phyloP scores from a whole-genome alignment of 2,888 invertebrate genomes.

The Allolobophora icterica region DNA sequence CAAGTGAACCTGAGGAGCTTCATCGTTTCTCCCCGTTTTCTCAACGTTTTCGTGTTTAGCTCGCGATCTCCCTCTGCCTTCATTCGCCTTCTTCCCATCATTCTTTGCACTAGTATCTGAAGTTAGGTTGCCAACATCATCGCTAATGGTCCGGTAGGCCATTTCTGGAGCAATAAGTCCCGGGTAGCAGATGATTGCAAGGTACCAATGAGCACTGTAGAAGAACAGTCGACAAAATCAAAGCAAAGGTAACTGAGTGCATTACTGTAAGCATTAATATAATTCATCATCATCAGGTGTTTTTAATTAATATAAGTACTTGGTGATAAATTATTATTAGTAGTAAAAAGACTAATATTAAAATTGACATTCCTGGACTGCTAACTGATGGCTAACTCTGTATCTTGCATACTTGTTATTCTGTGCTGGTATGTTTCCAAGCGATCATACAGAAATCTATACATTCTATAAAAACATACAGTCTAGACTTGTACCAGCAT shows the following conservation, averaged over 20 bases:
- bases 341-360: neutral
- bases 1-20: neutral
- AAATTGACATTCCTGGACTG: neutral
- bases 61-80: neutral
- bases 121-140: neutral
- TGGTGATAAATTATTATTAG: neutral
- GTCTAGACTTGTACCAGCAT: neutral
- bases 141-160: neutral
- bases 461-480: neutral
- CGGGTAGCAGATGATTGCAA: conserved; percentile 94
- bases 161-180: conserved; percentile 65
- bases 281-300: no score
- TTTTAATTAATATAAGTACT: no score
- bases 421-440: neutral
- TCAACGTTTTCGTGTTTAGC: neutral
- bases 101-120: no score
- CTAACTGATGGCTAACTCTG: neutral
- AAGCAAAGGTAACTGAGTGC: neutral
- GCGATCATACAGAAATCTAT: neutral
- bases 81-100: neutral
- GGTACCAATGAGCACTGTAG: conserved; percentile 86
- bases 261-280: neutral
- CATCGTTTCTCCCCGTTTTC: neutral
- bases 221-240: conserved; percentile 39
- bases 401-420: neutral